Conservation (phyloP, 2,113 vertebrate genomes). For the Ranitomeya imitator region DNA sequence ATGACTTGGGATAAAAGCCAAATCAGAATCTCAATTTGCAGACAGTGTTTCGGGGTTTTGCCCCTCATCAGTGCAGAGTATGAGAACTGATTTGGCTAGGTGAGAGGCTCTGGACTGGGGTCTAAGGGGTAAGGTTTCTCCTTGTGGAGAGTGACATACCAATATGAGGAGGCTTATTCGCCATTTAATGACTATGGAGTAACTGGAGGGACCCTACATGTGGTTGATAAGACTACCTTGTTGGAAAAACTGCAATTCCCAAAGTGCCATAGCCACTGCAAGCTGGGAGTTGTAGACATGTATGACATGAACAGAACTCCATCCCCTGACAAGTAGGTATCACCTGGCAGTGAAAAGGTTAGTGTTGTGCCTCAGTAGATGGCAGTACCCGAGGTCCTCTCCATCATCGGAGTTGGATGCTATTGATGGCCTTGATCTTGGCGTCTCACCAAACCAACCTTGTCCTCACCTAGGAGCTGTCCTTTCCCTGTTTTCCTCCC, state of each 20-base stretch:
- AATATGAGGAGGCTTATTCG: too few species aligned
- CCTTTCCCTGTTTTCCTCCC: slow-evolving; percentile 63
- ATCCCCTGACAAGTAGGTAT: background rate
- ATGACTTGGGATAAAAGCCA: too few species aligned
- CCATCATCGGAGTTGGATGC: background rate
- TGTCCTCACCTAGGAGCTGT: background rate
- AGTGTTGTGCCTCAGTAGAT: background rate
- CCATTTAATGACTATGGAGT: too few species aligned
- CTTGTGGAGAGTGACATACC: too few species aligned
- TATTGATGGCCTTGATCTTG: background rate
- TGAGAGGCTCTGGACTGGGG: too few species aligned
- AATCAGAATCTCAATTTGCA: too few species aligned
- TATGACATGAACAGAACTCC: background rate
- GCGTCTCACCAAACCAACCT: slow-evolving; percentile 3
- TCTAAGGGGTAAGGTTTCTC: too few species aligned
- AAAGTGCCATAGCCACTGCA: background rate
- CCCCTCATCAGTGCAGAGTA: too few species aligned
- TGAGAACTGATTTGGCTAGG: too few species aligned
- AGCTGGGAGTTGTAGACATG: background rate
- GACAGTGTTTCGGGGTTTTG: too few species aligned
- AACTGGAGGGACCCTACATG: too few species aligned
- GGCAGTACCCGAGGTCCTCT: background rate
- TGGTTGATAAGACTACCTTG: too few species aligned
- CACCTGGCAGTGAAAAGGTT: background rate
- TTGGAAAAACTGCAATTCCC: background rate